A percentile compares a stretch with the other conserved stretches of the same genome.
Evolutionary conservation across 2,797 vertebrate genomes (phyloP).

Genomic region (Benthosema pterotum): DNA sequence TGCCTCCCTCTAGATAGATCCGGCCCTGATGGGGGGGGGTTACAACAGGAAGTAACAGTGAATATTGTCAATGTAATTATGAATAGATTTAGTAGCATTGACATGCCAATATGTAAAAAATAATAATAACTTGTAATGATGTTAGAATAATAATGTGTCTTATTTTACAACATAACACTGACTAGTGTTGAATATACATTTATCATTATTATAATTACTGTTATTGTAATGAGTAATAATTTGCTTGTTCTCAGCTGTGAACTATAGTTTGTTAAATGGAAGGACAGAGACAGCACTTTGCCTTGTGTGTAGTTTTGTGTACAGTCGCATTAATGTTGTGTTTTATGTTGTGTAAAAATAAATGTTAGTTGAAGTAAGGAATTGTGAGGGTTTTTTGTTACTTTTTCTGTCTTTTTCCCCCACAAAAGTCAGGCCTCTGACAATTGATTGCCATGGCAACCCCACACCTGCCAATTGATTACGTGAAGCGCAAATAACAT

Average conservation of each 20-base stretch:
- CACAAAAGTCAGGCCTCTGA: too few species aligned
- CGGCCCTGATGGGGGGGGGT: not conserved
- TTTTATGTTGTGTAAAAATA: too few species aligned
- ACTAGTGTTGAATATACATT: conserved; percentile 5
- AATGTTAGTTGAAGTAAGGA: too few species aligned
- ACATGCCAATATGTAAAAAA: conserved; percentile 56
- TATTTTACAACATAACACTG: conserved; percentile 30
- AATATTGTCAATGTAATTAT: conserved; percentile 37
- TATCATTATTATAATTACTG: conserved; percentile 28
- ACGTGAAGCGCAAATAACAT: too few species aligned
- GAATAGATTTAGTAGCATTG: conserved; percentile 32
- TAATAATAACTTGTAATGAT: conserved; percentile 33
- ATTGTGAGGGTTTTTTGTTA: too few species aligned
- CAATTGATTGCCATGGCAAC: too few species aligned
- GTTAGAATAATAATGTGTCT: conserved; percentile 38
- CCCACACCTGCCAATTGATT: too few species aligned
- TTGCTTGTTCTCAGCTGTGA: conserved; percentile 30
- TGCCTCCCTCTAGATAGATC: too few species aligned
- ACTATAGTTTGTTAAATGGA: conserved; percentile 54
- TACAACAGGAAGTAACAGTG: conserved; percentile 14
- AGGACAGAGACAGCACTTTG: conserved; percentile 79
- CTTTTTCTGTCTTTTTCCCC: too few species aligned
- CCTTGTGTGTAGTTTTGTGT: conserved; percentile 63
- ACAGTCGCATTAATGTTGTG: too few species aligned
- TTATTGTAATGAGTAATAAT: not conserved